These are phyloP conservation scores for Eustalomyia histrio DNA, from an alignment of 2,888 invertebrate species.

Conservation along the genomic window DNA sequence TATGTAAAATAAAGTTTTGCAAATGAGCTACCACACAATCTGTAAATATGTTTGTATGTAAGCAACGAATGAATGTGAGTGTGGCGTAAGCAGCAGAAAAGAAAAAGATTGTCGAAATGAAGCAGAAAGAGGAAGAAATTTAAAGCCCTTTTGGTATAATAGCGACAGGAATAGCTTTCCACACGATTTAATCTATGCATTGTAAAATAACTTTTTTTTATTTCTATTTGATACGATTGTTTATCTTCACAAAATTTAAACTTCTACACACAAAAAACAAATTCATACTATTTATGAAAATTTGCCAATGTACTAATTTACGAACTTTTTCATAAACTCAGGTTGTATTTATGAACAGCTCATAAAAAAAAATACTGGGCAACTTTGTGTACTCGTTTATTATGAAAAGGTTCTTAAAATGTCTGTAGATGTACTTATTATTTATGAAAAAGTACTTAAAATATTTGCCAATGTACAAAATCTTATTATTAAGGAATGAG, in stretches of 20 bases:
- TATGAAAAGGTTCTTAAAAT: too few relatives aligned
- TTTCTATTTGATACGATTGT: neutral
- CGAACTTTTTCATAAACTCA: too few relatives aligned
- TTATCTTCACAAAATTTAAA: slow-evolving; percentile 15
- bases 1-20: slow-evolving; percentile 21
- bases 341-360: too few relatives aligned
- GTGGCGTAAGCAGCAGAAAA: neutral
- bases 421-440: too few relatives aligned
- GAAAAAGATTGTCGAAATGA: neutral
- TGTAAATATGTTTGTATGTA: neutral
- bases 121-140: neutral
- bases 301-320: too few relatives aligned
- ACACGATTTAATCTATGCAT: slow-evolving; percentile 76
- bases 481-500: too few relatives aligned
- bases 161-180: slow-evolving; percentile 71
- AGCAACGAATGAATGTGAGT: neutral
- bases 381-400: too few relatives aligned
- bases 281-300: too few relatives aligned
- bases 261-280: too few relatives aligned
- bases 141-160: slow-evolving; percentile 23
- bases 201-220: slow-evolving; percentile 70
- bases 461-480: too few relatives aligned
- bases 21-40: slow-evolving; percentile 33
- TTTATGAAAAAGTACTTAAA: too few relatives aligned
- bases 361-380: too few relatives aligned